Conservation (phyloP, 2,113 vertebrate species). For the Paralichthys olivaceus region DNA sequence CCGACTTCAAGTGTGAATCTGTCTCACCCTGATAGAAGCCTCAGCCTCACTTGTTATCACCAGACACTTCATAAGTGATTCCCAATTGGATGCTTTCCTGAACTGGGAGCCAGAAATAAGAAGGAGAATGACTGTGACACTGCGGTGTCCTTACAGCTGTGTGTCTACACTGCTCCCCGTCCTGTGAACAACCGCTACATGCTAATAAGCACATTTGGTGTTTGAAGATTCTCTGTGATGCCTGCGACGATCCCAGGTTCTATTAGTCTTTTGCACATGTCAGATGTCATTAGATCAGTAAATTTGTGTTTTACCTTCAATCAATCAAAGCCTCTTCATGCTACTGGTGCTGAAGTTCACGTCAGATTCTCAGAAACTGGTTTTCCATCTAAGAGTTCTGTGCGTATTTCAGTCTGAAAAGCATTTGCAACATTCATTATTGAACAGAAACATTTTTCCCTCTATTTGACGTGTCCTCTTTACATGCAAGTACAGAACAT, state of each 20-base stretch:
- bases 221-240: conserved; percentile 34
- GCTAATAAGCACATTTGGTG: conserved; percentile 59
- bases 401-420: no score
- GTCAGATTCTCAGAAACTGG: no score
- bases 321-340: no score
- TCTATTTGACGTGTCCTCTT: background rate
- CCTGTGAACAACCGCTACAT: conserved; percentile 53
- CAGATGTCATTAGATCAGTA: no score
- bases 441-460: background rate
- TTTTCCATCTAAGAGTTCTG: no score
- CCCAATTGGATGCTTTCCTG: conserved; percentile 68
- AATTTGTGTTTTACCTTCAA: no score
- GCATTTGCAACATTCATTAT: background rate
- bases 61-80: conserved; percentile 71
- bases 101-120: conserved; percentile 63
- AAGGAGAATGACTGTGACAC: conserved; percentile 64
- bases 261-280: conserved; percentile 10
- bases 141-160: conserved; percentile 46
- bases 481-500: background rate
- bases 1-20: conserved; percentile 36
- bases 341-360: no score
- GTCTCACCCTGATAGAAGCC: conserved; percentile 61
- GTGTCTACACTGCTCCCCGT: conserved; percentile 34
- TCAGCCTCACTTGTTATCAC: conserved; percentile 63
- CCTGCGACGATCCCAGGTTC: conserved; percentile 20